Evolutionary conservation across 2,113 vertebrate species (phyloP), one percentile per base, ranked within the genome.

Genomic region (Oplegnathus fasciatus): DNA sequence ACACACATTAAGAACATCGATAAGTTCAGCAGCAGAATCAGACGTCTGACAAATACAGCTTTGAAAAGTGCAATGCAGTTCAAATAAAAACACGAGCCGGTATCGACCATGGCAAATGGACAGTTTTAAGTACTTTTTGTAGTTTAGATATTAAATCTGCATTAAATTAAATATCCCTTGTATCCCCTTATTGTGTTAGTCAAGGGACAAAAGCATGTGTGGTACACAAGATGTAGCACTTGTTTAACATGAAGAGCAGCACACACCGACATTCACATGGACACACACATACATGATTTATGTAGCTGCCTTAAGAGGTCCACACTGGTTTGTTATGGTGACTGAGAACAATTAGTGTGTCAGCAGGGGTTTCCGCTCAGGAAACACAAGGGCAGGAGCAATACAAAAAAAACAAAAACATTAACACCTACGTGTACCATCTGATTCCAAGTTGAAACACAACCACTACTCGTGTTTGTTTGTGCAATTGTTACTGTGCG

Each of bases 241-340:
- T 64, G 8, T 50, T 69, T 37, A 24, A 65, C 28, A 82, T 73
- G 30, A 79, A 78, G 28, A 85, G 73, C 83, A 71, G 65, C 62
- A 88, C 54, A 88, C 55, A 82, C 55, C 15, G 77, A 77, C 64
- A 82, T 40, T 66, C 14, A 28, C 60, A 55, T 5, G 6, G 37
- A 75, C 14, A 68, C 68, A 77, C 64, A 64, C 20, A 84, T 64
- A 2, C 78, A 80, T 20, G 30, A 68, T 42, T 86, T 20, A 74
- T 79, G 78, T 84, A 91, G 92, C 86, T 92, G 90, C 89, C 82
- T n/a, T 62, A 65, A 75, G 52, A 86, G 37, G 50, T 80, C 37
- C 30, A 77, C 57, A 78, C 50, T 82, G 54, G 42, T 75, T 72
- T 85, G 24, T 78, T 60, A 46, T 40, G 24, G 58, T 46, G 58